Base-by-base conservation (phyloP, 30 jellyfish, hydroid and myxozoan genomes). In the Aurelia coerulea region DNA sequence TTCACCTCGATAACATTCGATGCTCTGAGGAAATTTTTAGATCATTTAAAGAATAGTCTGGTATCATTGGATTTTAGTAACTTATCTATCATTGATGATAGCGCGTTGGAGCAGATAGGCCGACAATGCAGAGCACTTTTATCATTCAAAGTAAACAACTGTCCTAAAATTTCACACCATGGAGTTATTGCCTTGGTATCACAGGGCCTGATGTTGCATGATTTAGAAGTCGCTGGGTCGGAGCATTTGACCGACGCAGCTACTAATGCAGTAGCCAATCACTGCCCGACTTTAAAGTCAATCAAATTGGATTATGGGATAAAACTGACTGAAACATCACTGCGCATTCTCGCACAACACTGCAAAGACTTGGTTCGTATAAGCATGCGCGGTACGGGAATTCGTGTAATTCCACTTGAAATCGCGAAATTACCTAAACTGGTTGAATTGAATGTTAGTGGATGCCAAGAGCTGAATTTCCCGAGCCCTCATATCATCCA, bases 21-120 rank as follows among this genome's bases (percentile, higher is more conserved):
- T 73, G 97, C 97, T 1, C 64, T 94, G 69, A 81, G 90, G 77
- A 94, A 94, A 17, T 85, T 94, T 73, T 62, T 94, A 52, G 88
- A 91, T 31, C 84, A 94, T 81, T 84, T 94, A 60, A 85, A 80
- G 56, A 69, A 67, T 76, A 83, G 97, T 54, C 53, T 94, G 56
- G 86, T 63, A 15, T 94, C 99, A 32, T 70, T 94, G 6, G 97
- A 94, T 70, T 84, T 94, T 76, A 94, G 99, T 73, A 65, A 79
- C 16, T 68, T 94, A 11, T 64, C 93, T 7, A 76, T 94, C 32
- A 86, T 94, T 18, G 91, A 94, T 56, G 99, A 94, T 69, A 69
- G 81, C 49, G 94, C 95, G 18, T 70, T 94, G 53, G 92, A 94
- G 90, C 86, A 71, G 46, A 84, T 94, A 16, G 97, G 97, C 50